Evolutionary conservation across 2,113 vertebrate genomes (phyloP), one percentile per base, ranked within the genome.

Genomic region (Balaenoptera acutorostrata): DNA sequence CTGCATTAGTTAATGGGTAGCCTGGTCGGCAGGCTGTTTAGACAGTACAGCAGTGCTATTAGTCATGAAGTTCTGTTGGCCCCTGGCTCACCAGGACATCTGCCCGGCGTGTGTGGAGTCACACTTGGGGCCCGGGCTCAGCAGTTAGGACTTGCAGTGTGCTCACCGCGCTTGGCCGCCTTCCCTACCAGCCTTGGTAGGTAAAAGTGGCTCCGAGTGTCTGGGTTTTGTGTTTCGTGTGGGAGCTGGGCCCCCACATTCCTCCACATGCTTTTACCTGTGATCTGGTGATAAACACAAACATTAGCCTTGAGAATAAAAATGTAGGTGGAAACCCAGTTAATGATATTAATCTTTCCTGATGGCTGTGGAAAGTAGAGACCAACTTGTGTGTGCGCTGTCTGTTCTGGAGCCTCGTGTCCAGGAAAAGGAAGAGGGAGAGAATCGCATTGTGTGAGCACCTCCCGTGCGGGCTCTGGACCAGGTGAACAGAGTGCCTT

Each of bases 1-100:
- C 96, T 75, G 49, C 61, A 18, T 80, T 77, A 75, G 93, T 66
- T 83, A 96, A 83, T 81, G 97, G 97, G 96, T 77, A 78, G 92
- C 84, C 89, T 68, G 95, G 92, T 49, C 46, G 77, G 93, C 80
- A 71, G 91, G 44, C 33, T 69, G 82, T 78, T 95, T 59, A 85
- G 94, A 82, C 96, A 68, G 93, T 69, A 44, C 87, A 85, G 95
- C 96, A 82, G 72, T 78, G 92, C 86, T 36, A 4, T 96, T 23
- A 66, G 75, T 97, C 94, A 92, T 87, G 52, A 57, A 39, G 77
- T 83, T 80, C 64, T 27, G 66, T 81, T n/a, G 71, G 86, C 85
- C 77, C 59, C 84, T 74, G 85, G 91, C 93, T 82, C 36, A 46
- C 95, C 46, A 23, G 12, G 41, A 63, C 52, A 36, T 57, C 59